A percentile compares a stretch with the other conserved stretches of the same genome.
Evolutionary conservation across 2,888 invertebrate species (phyloP).

Genomic region (Nemotelus nigrinus): DNA sequence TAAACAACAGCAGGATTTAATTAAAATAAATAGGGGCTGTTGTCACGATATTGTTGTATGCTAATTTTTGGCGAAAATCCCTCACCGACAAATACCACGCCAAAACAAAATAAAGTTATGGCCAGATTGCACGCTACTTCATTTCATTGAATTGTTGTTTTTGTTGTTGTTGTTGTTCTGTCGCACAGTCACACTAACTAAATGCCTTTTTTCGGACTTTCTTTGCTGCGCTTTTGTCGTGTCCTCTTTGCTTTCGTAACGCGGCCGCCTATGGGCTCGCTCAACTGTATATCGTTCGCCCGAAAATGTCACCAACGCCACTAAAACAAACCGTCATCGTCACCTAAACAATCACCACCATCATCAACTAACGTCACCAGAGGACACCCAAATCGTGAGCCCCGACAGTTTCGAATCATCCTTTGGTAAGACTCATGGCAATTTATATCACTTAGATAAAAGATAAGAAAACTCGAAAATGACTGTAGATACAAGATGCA

Average conservation of each 20-base stretch:
- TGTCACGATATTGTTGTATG: slow-evolving; percentile 27
- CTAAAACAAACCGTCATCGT: slow-evolving; percentile 6
- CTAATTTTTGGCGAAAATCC: slow-evolving; percentile 20
- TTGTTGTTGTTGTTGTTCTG: neutral
- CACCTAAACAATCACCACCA: neutral
- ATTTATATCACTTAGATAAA: slow-evolving; percentile 45
- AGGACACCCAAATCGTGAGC: slow-evolving; percentile 64
- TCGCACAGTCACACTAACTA: slow-evolving; percentile 8
- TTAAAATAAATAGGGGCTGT: slow-evolving; percentile 33
- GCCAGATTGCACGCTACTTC: slow-evolving; percentile 33
- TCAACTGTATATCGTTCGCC: slow-evolving; percentile 20
- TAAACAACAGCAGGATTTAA: slow-evolving; percentile 21
- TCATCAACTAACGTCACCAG: slow-evolving; percentile 52
- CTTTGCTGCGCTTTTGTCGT: neutral
- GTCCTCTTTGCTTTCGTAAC: neutral
- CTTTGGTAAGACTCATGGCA: slow-evolving; percentile 56
- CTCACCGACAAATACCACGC: neutral
- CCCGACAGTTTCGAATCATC: slow-evolving; percentile 63
- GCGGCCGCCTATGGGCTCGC: neutral
- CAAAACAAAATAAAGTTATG: slow-evolving; percentile 26
- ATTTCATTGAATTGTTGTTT: slow-evolving; percentile 4
- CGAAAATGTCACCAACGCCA: neutral
- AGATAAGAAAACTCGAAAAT: slow-evolving; percentile 25
- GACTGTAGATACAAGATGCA: neutral
- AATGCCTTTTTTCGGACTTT: slow-evolving; percentile 5